Evolutionary conservation across 2,113 vertebrate genomes (phyloP).

Genomic region (Cairina moschata): DNA sequence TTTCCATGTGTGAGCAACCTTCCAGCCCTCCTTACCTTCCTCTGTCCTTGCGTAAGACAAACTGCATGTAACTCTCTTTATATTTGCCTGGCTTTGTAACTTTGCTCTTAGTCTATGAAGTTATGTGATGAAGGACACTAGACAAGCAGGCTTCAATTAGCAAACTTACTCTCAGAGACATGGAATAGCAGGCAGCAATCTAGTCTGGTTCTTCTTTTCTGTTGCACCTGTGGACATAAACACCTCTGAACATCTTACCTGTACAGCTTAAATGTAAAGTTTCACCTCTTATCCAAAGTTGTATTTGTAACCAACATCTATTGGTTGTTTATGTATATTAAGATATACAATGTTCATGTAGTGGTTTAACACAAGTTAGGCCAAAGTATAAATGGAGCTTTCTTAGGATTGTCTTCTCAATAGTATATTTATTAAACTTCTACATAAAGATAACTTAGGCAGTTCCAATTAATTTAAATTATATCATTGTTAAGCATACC

Average conservation of each 20-base stretch:
- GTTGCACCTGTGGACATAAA: not conserved
- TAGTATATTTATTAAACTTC: not conserved
- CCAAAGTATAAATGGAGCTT: not conserved
- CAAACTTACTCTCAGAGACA: not conserved
- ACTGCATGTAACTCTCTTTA: not conserved
- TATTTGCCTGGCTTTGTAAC: not conserved
- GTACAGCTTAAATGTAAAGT: not conserved
- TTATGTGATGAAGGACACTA: not conserved
- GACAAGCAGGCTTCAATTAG: not conserved
- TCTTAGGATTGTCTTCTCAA: not conserved
- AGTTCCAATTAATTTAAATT: not conserved
- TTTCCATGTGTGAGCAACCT: not conserved
- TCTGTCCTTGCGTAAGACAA: not conserved
- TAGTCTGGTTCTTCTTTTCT: not conserved
- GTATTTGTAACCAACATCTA: not conserved
- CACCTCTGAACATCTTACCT: not conserved
- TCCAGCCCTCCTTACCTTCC: not conserved
- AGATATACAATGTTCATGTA: not conserved
- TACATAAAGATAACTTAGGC: not conserved
- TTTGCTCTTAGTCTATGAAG: not conserved
- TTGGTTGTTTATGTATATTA: not conserved
- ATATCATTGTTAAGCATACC: not conserved
- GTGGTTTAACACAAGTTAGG: not conserved
- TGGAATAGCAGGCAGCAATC: not conserved
- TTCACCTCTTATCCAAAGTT: not conserved